Conservation (phyloP, 2,888 invertebrate species). For the Sesamia inferens region DNA sequence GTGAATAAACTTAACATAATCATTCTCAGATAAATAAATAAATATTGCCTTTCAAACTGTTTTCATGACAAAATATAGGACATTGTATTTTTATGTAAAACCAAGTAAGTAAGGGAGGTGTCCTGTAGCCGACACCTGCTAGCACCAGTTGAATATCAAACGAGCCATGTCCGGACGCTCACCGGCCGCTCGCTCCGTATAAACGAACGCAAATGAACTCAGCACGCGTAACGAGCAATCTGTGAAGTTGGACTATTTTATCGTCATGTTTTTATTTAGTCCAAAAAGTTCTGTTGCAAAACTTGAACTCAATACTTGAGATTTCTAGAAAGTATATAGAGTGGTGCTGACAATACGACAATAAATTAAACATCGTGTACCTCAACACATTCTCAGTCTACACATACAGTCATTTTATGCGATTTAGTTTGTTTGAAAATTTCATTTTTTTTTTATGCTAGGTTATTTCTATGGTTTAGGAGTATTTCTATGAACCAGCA, state of each 20-base stretch:
- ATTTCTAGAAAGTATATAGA: neutral
- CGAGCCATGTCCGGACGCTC: constrained; percentile 45
- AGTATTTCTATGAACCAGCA: no score
- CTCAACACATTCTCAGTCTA: no score
- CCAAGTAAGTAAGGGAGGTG: constrained; percentile 43
- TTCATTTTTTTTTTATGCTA: no score
- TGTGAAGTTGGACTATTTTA: constrained; percentile 10
- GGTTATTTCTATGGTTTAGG: no score
- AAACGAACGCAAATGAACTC: constrained; percentile 46
- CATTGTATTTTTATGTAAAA: constrained; percentile 47
- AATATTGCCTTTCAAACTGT: neutral
- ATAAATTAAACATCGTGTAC: no score
- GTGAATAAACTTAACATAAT: neutral
- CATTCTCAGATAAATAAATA: neutral
- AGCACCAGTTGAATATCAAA: constrained; percentile 61
- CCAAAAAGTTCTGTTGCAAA: neutral
- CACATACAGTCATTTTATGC: no score
- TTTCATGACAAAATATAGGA: constrained; percentile 16
- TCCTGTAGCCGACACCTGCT: constrained; percentile 57
- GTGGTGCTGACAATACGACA: no score
- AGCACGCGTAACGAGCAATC: constrained; percentile 36
- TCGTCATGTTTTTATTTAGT: neutral
- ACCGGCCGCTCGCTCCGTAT: constrained; percentile 21
- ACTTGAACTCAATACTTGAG: neutral
- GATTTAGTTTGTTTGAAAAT: no score